Conservation (phyloP, 2,797 vertebrate species). For the Pangasius macronema region DNA sequence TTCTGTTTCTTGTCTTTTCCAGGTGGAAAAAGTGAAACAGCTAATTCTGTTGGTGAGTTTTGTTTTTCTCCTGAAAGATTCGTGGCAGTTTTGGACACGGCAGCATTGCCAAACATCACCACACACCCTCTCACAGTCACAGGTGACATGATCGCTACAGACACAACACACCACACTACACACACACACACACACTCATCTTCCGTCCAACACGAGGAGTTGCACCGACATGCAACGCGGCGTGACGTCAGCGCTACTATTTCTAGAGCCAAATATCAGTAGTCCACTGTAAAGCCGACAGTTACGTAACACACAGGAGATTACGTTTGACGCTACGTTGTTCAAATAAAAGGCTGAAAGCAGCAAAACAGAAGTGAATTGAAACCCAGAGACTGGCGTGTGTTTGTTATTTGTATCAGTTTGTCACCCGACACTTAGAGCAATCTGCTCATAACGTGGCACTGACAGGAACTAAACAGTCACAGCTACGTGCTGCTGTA, state of each 20-base stretch:
- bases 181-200: neutral
- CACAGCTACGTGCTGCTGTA: too few species aligned
- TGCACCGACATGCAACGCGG: constrained; percentile 20
- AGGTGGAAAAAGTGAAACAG: neutral
- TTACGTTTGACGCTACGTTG: neutral
- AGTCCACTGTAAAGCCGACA: neutral
- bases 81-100: neutral
- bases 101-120: neutral
- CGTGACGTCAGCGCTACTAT: neutral
- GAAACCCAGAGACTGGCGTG: neutral
- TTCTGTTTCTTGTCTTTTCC: neutral
- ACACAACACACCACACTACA: neutral
- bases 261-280: neutral
- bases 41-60: too few species aligned
- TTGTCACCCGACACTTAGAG: neutral
- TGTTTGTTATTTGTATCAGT: neutral
- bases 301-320: neutral
- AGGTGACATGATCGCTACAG: neutral
- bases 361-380: neutral
- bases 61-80: neutral
- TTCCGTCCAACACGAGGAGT: neutral
- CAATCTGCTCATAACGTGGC: too few species aligned
- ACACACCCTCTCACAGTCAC: neutral
- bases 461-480: neutral
- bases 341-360: neutral